Evolutionary conservation across 2,113 vertebrate species (phyloP).

Genomic region (Notothenia coriiceps): DNA sequence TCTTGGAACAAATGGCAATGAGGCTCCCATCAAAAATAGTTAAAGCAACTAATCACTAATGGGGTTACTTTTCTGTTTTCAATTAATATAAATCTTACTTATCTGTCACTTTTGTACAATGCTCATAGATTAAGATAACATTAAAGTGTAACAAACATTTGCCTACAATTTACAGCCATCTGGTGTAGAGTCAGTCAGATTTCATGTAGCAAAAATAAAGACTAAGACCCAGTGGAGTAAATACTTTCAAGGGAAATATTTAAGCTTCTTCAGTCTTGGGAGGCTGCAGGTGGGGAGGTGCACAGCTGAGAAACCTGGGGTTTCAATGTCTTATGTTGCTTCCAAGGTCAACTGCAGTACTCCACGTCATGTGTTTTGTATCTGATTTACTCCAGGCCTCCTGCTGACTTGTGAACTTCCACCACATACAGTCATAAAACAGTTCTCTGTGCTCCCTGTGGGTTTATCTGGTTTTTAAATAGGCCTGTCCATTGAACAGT

Average conservation of each 20-base stretch:
- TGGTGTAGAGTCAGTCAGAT: neutral
- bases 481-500: neutral
- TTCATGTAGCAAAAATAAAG: neutral
- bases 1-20: too few species aligned
- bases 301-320: constrained; percentile 27
- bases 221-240: neutral
- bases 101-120: too few species aligned
- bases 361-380: constrained; percentile 4
- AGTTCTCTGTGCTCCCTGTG: constrained; percentile 5
- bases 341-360: constrained; percentile 27
- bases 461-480: neutral
- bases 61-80: too few species aligned
- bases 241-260: neutral
- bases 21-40: too few species aligned
- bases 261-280: neutral
- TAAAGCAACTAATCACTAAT: too few species aligned
- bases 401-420: neutral
- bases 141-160: neutral
- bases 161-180: neutral
- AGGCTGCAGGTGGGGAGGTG: neutral
- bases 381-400: neutral
- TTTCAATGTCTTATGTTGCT: constrained; percentile 3
- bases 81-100: too few species aligned
- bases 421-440: constrained; percentile 16
- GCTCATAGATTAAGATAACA: too few species aligned